Percentiles rank a stretch among this genome's conserved stretches.
phyloP scores from a whole-genome alignment of 2,797 vertebrate genomes.

The Sebastes vulpes region DNA sequence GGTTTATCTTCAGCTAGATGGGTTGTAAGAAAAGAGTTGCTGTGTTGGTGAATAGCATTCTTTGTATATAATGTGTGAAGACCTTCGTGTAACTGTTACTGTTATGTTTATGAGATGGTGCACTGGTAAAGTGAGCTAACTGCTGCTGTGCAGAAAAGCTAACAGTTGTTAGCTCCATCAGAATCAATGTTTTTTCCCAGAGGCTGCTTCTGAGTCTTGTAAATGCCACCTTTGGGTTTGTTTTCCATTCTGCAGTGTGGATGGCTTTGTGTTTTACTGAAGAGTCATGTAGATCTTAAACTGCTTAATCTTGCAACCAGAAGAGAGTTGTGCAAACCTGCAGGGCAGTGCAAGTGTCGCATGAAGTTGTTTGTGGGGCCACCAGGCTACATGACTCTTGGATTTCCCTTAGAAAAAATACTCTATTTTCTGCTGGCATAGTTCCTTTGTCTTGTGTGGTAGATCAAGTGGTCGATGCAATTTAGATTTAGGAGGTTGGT shows the following conservation, averaged over 20 bases:
- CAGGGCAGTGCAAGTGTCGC: background rate
- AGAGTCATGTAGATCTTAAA: background rate
- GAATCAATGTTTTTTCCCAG: background rate
- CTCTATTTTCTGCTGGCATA: background rate
- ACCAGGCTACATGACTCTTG: background rate
- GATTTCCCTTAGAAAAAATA: background rate
- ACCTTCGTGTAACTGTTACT: background rate
- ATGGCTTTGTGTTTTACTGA: background rate
- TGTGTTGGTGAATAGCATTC: too few species aligned
- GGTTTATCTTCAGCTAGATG: too few species aligned
- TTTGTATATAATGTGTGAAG: background rate
- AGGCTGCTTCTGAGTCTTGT: background rate
- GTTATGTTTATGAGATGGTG: background rate
- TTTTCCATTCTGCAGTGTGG: background rate
- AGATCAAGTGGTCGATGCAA: background rate
- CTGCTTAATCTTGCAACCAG: background rate
- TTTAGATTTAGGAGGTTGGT: background rate
- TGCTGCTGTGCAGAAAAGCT: background rate
- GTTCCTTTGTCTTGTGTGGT: background rate
- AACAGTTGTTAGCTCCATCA: conserved; percentile 24
- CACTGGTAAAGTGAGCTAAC: background rate
- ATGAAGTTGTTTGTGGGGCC: background rate
- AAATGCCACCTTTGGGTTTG: background rate
- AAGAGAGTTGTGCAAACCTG: background rate
- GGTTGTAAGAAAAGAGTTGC: too few species aligned